These are phyloP conservation scores for Crotalus helleri DNA, from an alignment of 2,113 vertebrate genomes.

Conservation along the genomic window DNA sequence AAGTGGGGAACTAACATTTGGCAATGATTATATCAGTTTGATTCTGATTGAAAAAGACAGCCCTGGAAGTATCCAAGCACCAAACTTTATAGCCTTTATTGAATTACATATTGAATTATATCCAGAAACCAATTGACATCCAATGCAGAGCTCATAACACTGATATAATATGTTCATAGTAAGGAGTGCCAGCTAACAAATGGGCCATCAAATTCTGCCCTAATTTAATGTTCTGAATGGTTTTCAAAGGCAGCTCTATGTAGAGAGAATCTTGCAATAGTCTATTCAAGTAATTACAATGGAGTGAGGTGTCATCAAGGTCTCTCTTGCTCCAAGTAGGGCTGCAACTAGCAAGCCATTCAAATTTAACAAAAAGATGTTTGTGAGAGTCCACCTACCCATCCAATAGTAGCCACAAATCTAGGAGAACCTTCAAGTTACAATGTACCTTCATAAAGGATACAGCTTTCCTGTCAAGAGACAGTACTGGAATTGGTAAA, in stretches of 20 bases:
- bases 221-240: background rate
- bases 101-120: background rate
- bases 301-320: background rate
- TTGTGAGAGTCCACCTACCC: background rate
- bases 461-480: background rate
- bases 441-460: background rate
- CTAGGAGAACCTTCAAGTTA: background rate
- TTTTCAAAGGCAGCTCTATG: background rate
- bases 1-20: background rate
- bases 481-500: background rate
- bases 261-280: background rate
- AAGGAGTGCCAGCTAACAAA: background rate
- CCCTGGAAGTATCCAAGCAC: background rate
- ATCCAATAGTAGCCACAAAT: background rate
- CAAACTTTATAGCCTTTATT: background rate
- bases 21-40: background rate
- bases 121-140: background rate
- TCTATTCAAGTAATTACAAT: background rate
- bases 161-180: background rate
- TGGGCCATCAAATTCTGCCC: background rate
- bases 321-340: background rate
- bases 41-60: background rate
- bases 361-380: background rate
- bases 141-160: background rate
- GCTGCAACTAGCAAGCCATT: background rate